These are phyloP conservation scores for Drosophila ogumai DNA, from an alignment of 1,140 invertebrate genomes.

Conservation along the genomic window DNA sequence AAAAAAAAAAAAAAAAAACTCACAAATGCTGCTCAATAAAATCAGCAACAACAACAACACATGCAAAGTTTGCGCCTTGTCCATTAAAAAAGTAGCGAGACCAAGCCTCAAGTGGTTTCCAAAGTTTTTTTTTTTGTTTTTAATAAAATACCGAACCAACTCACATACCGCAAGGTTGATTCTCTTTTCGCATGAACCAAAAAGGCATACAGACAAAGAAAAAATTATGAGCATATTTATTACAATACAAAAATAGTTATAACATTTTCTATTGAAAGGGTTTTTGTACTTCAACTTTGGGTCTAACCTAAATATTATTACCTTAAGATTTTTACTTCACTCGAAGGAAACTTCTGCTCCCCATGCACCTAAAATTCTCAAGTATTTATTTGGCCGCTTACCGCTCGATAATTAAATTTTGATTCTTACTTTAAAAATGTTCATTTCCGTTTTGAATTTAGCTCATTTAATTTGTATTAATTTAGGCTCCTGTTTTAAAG, in stretches of 20 bases:
- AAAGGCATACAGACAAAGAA: slow-evolving; percentile 6
- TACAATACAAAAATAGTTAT: no score
- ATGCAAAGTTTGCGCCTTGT: slow-evolving; percentile 59
- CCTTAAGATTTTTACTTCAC: not conserved
- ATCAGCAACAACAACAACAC: slow-evolving; percentile 39
- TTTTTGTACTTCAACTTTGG: not conserved
- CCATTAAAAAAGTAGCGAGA: slow-evolving; percentile 67
- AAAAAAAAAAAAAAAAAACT: no score
- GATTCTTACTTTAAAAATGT: not conserved
- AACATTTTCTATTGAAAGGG: not conserved
- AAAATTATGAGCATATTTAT: not conserved
- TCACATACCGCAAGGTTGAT: slow-evolving; percentile 76
- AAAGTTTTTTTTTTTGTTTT: slow-evolving; percentile 16
- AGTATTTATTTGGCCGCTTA: not conserved
- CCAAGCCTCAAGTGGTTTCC: slow-evolving; percentile 48
- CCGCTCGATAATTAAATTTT: not conserved
- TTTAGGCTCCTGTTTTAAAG: fast-evolving
- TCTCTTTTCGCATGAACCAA: slow-evolving; percentile 36
- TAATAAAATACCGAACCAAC: slow-evolving; percentile 22
- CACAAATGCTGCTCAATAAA: slow-evolving; percentile 63
- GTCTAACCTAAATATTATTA: not conserved
- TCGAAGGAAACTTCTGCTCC: no score
- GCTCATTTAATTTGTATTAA: not conserved
- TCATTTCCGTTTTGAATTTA: not conserved
- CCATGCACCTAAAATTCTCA: not conserved